phyloP scores from a whole-genome alignment of 2,113 vertebrate species.

The Chinchilla lanigera region DNA sequence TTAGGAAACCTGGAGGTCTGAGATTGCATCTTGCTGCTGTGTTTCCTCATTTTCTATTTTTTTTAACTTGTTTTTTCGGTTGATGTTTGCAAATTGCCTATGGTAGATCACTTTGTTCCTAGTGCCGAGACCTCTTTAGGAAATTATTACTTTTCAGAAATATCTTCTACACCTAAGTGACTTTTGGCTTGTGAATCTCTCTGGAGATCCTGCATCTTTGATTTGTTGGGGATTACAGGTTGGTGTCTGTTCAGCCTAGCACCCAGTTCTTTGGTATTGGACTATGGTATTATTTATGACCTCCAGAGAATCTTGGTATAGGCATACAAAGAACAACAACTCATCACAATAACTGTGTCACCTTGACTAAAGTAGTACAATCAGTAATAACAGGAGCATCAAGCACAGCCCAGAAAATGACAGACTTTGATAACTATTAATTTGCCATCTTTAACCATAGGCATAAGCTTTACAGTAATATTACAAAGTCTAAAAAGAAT shows the following conservation, averaged over 20 bases:
- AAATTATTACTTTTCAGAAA: neutral
- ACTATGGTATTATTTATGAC: neutral
- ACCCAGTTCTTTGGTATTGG: neutral
- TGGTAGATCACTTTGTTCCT: neutral
- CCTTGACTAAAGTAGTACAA: neutral
- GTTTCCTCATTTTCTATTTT: neutral
- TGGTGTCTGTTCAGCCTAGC: neutral
- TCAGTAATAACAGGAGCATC: neutral
- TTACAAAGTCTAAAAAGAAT: neutral
- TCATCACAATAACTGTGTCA: neutral
- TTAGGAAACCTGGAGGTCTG: neutral
- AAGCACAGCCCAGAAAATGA: neutral
- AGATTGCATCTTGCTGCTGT: neutral
- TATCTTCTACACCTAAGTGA: neutral
- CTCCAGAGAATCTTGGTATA: neutral
- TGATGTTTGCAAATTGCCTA: neutral
- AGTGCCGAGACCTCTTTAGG: neutral
- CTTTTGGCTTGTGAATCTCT: neutral
- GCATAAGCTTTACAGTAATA: neutral
- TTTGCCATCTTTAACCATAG: neutral
- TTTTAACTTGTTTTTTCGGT: neutral
- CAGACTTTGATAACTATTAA: neutral
- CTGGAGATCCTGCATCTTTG: neutral
- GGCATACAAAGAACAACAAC: neutral
- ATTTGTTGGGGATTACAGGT: neutral